Conservation (phyloP, 2,888 invertebrate genomes). For the Athalia cordata region DNA sequence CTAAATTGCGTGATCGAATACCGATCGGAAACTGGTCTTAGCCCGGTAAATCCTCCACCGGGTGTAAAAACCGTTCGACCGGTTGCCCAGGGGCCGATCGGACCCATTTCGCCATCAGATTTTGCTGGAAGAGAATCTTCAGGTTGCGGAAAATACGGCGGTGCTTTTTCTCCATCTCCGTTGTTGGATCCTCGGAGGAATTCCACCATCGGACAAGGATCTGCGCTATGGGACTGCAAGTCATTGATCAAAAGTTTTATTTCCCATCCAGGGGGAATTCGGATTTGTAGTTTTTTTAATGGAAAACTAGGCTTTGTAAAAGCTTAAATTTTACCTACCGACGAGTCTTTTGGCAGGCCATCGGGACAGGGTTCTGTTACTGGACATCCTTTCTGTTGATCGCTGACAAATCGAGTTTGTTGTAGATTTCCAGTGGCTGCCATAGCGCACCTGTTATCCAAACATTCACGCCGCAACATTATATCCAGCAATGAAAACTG, state of each 20-base stretch:
- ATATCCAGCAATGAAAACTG: not conserved
- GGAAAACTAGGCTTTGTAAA: not conserved
- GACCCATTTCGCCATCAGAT: conserved; percentile 73
- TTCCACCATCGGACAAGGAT: conserved; percentile 50
- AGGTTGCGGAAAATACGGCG: conserved; percentile 78
- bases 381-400: conserved; percentile 36
- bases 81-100: conserved; percentile 81
- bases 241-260: not conserved
- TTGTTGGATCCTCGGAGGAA: conserved; percentile 46
- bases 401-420: conserved; percentile 38
- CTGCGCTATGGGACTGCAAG: conserved; percentile 10
- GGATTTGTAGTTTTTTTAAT: not conserved
- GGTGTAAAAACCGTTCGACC: conserved; percentile 86
- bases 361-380: conserved; percentile 49
- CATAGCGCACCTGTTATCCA: conserved; percentile 54
- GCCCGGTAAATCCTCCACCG: conserved; percentile 81
- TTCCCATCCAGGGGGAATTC: no score
- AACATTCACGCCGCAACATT: conserved; percentile 55
- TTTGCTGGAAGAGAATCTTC: conserved; percentile 73
- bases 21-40: conserved; percentile 84
- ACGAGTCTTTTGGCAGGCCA: conserved; percentile 42
- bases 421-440: conserved; percentile 52
- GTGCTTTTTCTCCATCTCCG: conserved; percentile 60
- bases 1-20: conserved; percentile 85
- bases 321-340: conserved; percentile 36